Conservation (phyloP, 2,113 vertebrate species). For the Indicator indicator region DNA sequence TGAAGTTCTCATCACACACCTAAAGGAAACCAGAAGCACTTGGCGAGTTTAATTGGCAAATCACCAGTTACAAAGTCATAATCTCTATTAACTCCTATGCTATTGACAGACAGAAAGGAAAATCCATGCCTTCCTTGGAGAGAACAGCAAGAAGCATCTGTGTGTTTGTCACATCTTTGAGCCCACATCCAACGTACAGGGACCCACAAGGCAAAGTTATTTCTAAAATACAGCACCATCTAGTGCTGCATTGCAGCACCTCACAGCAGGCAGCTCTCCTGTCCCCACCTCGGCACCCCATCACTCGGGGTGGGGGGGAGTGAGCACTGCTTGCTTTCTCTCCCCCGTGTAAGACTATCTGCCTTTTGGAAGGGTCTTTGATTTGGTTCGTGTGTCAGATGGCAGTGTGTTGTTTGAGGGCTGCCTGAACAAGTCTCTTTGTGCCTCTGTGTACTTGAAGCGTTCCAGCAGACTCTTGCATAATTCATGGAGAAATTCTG, state of each 20-base stretch:
- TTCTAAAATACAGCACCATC: conserved; percentile 68
- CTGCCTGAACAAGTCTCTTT: conserved; percentile 29
- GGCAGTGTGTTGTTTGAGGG: conserved; percentile 14
- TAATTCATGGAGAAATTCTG: conserved; percentile 64
- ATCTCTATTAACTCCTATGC: background rate
- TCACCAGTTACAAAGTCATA: background rate
- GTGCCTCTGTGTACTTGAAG: conserved; percentile 31
- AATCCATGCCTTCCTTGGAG: background rate
- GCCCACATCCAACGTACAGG: background rate
- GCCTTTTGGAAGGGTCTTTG: background rate
- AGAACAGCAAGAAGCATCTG: background rate
- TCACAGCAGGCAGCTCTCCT: background rate
- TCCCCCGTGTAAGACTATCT: background rate
- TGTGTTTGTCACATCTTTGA: background rate
- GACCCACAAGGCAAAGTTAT: background rate
- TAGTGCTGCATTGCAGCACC: conserved; percentile 40
- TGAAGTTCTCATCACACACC: background rate
- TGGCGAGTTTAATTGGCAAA: background rate
- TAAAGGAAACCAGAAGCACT: background rate
- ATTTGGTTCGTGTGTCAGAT: conserved; percentile 4
- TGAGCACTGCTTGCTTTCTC: background rate
- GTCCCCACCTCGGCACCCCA: background rate
- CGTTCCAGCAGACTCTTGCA: conserved; percentile 47
- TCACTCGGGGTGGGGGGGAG: background rate
- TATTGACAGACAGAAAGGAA: conserved; percentile 8